Evolutionary conservation across 2,888 invertebrate species (phyloP).

Genomic region (Tridacna gigas): DNA sequence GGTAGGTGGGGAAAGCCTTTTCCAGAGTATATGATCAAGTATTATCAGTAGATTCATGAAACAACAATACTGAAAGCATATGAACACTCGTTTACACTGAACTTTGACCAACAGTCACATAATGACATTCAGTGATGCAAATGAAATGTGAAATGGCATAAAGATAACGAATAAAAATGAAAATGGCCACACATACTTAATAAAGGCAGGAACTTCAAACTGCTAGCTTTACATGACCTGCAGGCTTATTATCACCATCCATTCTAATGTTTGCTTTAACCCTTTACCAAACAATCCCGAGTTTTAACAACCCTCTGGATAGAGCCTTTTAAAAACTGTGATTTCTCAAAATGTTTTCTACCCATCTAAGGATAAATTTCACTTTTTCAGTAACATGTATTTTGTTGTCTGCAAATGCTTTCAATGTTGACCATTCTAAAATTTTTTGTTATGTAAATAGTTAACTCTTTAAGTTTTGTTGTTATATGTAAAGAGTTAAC

Average conservation of each 20-base stretch:
- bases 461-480: no score
- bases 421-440: no score
- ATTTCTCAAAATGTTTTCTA: no score
- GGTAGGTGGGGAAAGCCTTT: conserved; percentile 1
- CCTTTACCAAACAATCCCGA: no score
- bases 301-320: no score
- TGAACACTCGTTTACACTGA: neutral
- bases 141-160: conserved; percentile 19
- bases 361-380: no score
- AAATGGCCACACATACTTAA: conserved; percentile 26
- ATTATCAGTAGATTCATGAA: neutral
- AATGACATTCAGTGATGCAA: conserved; percentile 12
- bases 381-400: no score
- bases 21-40: conserved; percentile 12
- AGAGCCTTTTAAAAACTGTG: no score
- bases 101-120: neutral
- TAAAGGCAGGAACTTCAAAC: conserved; percentile 14
- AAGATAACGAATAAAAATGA: conserved; percentile 20
- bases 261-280: no score
- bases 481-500: no score
- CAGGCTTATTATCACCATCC: neutral
- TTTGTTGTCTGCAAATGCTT: no score
- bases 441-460: no score
- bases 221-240: neutral
- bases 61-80: conserved; percentile 24